phyloP scores from a whole-genome alignment of 2,113 vertebrate genomes.

The Ciconia boyciana region DNA sequence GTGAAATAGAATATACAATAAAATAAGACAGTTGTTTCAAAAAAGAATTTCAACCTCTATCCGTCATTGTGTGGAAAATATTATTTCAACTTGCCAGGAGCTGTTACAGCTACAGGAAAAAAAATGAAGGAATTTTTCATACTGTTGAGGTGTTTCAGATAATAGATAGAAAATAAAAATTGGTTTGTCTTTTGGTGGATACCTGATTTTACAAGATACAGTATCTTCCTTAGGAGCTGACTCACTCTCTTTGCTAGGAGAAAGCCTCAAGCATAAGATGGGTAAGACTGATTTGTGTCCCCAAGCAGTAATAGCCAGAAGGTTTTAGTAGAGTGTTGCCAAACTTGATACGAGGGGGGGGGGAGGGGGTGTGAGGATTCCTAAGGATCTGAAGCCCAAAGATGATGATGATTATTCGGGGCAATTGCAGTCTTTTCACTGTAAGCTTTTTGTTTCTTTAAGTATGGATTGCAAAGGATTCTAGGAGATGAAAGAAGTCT shows the following conservation, averaged over 20 bases:
- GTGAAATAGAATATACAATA: too few species aligned
- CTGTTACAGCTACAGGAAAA: background rate
- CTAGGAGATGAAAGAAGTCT: constrained; percentile 91
- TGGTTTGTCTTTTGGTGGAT: background rate
- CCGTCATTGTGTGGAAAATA: background rate
- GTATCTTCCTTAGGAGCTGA: background rate
- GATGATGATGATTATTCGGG: background rate
- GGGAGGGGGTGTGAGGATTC: background rate
- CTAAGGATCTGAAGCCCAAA: background rate
- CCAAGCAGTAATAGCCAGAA: accelerated
- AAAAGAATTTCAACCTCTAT: background rate
- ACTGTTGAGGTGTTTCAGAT: background rate
- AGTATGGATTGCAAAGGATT: constrained; percentile 96
- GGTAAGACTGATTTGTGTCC: background rate
- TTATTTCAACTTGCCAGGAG: background rate
- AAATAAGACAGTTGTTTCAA: background rate
- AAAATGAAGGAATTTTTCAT: background rate
- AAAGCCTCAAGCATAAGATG: background rate
- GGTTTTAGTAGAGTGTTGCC: background rate
- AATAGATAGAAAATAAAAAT: background rate
- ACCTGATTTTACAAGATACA: background rate
- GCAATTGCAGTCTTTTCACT: background rate
- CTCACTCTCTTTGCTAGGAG: background rate
- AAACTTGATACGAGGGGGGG: background rate
- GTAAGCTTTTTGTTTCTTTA: background rate